Evolutionary conservation across 2,113 vertebrate genomes (phyloP), one percentile per base, ranked within the genome.

Genomic region (Boulengeromyrus knoepffleri): DNA sequence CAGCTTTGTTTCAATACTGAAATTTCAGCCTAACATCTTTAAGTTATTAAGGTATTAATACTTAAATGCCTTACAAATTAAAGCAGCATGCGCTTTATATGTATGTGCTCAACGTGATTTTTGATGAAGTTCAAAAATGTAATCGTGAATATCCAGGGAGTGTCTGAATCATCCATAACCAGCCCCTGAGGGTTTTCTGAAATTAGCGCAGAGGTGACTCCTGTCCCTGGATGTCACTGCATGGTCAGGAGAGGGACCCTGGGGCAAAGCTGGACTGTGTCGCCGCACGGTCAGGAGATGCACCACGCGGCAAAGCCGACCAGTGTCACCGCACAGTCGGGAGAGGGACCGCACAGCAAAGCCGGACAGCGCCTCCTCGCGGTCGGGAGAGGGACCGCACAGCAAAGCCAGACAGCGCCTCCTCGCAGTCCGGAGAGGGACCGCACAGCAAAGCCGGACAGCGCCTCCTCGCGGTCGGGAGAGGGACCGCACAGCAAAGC

Each of bases 381-480:
- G 93, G 96, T 95, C 96, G 95, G 95, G 96, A 97, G 96, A 94
- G 96, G 96, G 1, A 24, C n/a, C 0, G 0, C 0, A 0, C 4
- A 1, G 5, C 19, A 24, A 45, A 8, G 39, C 17, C 0, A 8
- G 1, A 36, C 36, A 0, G 50, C 3, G 15, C 1, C 1, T 1
- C 15, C 3, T 1, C 15, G 13, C 10, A 10, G 1, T 49, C 47
- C 2, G 39, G n/a, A 13, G 24, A 74, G 31, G 66, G 50, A 13
- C 47, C 47, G 10, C 12, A 49, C 13, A 1, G 36, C 31, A 4
- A 39, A 62, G 56, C 13, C 2, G 24, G 27, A 96, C 95, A 0
- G 8, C 39, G 39, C 39, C 39, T 3, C 39, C 42, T 42, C 49
- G 12, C 3, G 49, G 0, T 3, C 49, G 0, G 2, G 49, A 50